Percentiles rank a stretch among this genome's conserved stretches.
Evolutionary conservation across 2,888 invertebrate species (phyloP).

Genomic region (Agrochola circellaris): DNA sequence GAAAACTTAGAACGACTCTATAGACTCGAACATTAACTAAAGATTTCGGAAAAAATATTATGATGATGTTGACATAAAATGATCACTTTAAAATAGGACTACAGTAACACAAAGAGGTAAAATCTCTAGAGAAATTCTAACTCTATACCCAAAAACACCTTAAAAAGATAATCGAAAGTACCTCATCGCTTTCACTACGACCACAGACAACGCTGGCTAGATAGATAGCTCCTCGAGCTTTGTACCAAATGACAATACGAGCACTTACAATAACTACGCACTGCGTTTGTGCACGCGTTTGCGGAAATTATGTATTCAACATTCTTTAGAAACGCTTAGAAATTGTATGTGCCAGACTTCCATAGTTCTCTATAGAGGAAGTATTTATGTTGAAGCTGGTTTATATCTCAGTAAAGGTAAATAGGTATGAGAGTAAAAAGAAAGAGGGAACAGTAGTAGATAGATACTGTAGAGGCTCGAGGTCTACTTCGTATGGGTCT

Average conservation of each 20-base stretch:
- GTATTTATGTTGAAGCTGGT: slow-evolving; percentile 8
- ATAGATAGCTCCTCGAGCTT: slow-evolving; percentile 70
- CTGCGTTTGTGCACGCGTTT: slow-evolving; percentile 63
- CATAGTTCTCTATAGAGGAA: slow-evolving; percentile 22
- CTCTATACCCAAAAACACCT: not conserved
- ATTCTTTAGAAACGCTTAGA: slow-evolving; percentile 40
- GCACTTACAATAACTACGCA: slow-evolving; percentile 80
- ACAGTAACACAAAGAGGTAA: not conserved
- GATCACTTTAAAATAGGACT: not conserved
- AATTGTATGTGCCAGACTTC: slow-evolving; percentile 38
- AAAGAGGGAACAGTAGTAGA: not conserved
- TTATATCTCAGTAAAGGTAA: not conserved
- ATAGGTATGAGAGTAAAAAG: not conserved
- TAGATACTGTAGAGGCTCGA: too few species aligned
- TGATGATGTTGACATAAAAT: not conserved
- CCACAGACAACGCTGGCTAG: slow-evolving; percentile 47
- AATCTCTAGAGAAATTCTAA: not conserved
- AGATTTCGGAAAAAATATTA: not conserved
- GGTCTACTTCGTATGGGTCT: too few species aligned
- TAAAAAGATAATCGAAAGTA: not conserved
- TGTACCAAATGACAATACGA: slow-evolving; percentile 77
- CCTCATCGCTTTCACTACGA: slow-evolving; percentile 42
- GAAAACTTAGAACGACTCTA: not conserved
- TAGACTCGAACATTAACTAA: not conserved
- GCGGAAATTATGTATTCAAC: slow-evolving; percentile 66